Conservation (phyloP, 2,113 vertebrate species). For the Indri indri region DNA sequence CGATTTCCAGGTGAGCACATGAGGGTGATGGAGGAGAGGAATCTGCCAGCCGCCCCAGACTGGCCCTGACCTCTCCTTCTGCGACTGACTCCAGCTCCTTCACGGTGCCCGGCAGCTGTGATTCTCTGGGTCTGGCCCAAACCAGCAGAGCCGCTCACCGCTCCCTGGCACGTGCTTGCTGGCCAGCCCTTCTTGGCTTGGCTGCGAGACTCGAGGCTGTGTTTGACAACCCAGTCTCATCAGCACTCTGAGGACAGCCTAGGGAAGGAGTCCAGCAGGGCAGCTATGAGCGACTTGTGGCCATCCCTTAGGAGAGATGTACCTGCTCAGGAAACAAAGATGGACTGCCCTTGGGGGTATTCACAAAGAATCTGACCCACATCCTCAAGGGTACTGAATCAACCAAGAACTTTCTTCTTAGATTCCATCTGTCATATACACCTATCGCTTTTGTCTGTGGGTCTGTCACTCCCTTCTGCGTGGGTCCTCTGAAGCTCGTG, state of each 20-base stretch:
- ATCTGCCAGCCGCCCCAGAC: accelerated
- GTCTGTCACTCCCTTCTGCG: accelerated
- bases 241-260: neutral
- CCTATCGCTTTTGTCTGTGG: neutral
- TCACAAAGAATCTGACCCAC: accelerated
- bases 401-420: neutral
- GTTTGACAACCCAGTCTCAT: neutral
- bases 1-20: neutral
- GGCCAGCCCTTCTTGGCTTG: neutral
- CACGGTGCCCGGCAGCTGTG: neutral
- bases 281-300: neutral
- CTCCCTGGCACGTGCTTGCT: accelerated
- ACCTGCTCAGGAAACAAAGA: neutral
- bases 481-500: too few species aligned
- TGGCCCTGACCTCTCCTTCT: neutral
- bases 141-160: neutral
- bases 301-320: neutral
- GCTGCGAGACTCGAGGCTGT: neutral
- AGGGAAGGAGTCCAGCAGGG: neutral
- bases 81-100: neutral
- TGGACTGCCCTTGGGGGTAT: neutral
- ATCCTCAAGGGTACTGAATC: neutral
- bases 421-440: accelerated
- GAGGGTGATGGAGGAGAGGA: neutral
- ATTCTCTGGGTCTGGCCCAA: neutral